Evolutionary conservation across 2,113 vertebrate species (phyloP).

Genomic region (Rhadina sibilatrix): DNA sequence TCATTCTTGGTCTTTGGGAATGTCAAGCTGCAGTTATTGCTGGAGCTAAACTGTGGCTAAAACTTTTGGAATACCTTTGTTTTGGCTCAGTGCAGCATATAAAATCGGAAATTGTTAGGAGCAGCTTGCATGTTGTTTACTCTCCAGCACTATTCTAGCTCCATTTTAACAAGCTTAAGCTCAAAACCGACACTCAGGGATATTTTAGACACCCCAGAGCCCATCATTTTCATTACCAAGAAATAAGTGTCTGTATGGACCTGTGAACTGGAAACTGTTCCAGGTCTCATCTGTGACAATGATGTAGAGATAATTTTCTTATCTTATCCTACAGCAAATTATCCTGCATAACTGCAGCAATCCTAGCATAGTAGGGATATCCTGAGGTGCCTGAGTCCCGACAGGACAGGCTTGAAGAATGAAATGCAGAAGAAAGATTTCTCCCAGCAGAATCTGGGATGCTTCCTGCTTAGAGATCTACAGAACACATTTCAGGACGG

Average conservation of each 20-base stretch:
- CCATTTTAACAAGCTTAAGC: background rate
- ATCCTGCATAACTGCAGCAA: background rate
- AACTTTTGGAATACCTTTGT: background rate
- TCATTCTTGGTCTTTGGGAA: background rate
- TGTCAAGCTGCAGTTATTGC: background rate
- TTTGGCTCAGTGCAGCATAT: background rate
- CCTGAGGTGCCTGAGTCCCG: background rate
- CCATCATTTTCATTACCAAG: fast-evolving
- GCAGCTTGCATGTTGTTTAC: background rate
- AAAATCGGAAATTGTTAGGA: background rate
- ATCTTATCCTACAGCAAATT: background rate
- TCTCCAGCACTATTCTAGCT: background rate
- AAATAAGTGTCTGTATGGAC: background rate
- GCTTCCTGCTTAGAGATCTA: background rate
- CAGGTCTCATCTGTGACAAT: background rate
- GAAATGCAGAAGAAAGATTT: background rate
- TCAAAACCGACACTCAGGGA: background rate
- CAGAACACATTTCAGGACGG: background rate
- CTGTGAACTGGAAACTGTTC: background rate
- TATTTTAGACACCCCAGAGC: background rate
- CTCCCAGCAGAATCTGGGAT: background rate
- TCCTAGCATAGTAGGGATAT: background rate
- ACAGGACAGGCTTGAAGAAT: background rate
- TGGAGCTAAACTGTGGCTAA: background rate
- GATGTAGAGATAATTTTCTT: background rate